Evolutionary conservation across 2,888 invertebrate species (phyloP).

Genomic region (Parochlus steinenii): DNA sequence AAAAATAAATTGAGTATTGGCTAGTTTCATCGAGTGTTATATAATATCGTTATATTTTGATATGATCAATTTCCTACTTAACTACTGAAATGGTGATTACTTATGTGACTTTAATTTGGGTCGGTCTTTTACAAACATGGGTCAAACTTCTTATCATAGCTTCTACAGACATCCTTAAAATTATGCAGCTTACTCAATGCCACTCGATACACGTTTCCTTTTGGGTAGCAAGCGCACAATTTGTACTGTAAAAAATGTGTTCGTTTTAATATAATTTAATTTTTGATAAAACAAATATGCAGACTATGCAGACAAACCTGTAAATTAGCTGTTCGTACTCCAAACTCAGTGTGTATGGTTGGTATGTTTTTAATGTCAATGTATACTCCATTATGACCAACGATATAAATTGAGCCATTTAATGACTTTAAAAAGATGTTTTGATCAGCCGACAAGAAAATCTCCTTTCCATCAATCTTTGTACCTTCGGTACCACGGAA

Average conservation of each 20-base stretch:
- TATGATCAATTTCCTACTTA: too few species aligned
- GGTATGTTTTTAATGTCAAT: constrained; percentile 57
- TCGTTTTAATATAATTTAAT: too few species aligned
- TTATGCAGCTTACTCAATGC: constrained; percentile 40
- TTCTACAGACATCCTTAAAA: neutral
- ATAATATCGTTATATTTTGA: too few species aligned
- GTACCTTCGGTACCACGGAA: constrained; percentile 70
- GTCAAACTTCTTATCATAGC: neutral
- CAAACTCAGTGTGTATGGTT: constrained; percentile 36
- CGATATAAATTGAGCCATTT: constrained; percentile 56
- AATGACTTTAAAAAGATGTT: constrained; percentile 59
- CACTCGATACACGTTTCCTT: constrained; percentile 65
- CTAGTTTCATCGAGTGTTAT: too few species aligned
- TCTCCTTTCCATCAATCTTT: constrained; percentile 49
- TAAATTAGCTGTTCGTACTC: constrained; percentile 28
- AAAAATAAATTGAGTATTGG: too few species aligned
- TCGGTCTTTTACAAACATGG: neutral
- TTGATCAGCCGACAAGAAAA: constrained; percentile 61
- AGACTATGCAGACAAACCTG: constrained; percentile 20
- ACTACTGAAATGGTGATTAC: too few species aligned
- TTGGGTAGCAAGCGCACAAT: constrained; percentile 80
- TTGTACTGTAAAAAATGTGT: constrained; percentile 63
- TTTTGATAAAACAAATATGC: too few species aligned
- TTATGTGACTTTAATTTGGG: too few species aligned
- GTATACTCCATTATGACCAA: constrained; percentile 50